Percentiles rank a stretch among this genome's conserved stretches.
These are phyloP conservation scores for Pollenia labialis DNA, from an alignment of 2,888 invertebrate genomes.

Conservation along the genomic window DNA sequence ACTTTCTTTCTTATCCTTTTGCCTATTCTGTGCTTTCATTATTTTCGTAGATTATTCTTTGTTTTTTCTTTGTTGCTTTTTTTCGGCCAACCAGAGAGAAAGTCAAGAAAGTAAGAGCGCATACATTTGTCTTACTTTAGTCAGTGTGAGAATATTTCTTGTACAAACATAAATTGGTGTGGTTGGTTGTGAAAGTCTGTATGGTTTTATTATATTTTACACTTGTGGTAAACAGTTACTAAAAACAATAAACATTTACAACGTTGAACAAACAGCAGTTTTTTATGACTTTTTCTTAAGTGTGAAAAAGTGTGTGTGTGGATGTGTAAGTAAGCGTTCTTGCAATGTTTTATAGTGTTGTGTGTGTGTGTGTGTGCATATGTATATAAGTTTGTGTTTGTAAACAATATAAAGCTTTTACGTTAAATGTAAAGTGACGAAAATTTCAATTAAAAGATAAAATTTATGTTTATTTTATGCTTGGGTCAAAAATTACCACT, in stretches of 20 bases:
- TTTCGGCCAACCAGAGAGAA: slow-evolving; percentile 25
- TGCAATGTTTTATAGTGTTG: too few relatives aligned
- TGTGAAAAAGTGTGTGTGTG: background rate
- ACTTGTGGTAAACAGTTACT: slow-evolving; percentile 25
- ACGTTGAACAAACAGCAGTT: slow-evolving; percentile 50
- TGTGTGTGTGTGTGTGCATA: background rate
- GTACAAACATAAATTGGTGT: too few relatives aligned
- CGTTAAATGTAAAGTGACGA: slow-evolving; percentile 38
- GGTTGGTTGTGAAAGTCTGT: background rate
- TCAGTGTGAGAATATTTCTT: background rate
- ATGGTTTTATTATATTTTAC: background rate
- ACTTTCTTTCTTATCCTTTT: background rate
- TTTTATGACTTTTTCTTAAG: slow-evolving; percentile 30
- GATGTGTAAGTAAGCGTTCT: background rate
- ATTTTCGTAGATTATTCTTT: slow-evolving; percentile 19
- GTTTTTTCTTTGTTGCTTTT: background rate
- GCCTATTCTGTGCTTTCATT: slow-evolving; percentile 28
- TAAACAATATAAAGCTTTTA: slow-evolving; percentile 28
- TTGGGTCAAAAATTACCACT: slow-evolving; percentile 9
- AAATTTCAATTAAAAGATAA: slow-evolving; percentile 51
- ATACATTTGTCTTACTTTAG: background rate
- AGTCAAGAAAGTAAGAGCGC: slow-evolving; percentile 3
- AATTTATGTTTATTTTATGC: slow-evolving; percentile 53
- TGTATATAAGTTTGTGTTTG: background rate
- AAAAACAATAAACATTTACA: slow-evolving; percentile 62